Conservation (phyloP, 92 coral and sea anemone genomes). For the Galaxea fascicularis region DNA sequence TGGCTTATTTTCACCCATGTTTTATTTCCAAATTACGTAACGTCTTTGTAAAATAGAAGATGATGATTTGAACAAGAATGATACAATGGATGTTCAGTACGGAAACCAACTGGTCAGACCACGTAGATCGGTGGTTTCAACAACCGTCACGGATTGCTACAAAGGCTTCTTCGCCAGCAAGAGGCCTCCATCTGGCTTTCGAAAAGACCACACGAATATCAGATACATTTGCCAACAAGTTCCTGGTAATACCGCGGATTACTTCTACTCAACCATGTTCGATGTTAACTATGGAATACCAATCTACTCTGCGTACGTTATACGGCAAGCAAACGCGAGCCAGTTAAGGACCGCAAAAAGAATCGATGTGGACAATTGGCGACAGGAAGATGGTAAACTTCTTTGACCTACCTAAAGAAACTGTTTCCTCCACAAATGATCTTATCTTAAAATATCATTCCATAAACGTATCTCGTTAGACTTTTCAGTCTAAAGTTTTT, state of each 20-base stretch:
- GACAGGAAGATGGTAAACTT: background rate
- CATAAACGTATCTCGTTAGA: background rate
- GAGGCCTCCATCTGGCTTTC: conserved; percentile 17
- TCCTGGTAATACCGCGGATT: background rate
- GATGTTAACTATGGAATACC: conserved; percentile 15
- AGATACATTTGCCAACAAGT: conserved; percentile 28
- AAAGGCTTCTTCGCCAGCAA: background rate
- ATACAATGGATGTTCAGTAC: background rate
- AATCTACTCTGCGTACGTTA: conserved; percentile 29
- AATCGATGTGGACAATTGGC: background rate
- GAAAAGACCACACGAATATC: background rate
- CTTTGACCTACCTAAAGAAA: background rate
- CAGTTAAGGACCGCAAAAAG: background rate
- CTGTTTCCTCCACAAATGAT: background rate
- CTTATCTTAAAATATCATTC: background rate
- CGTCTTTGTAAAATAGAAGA: background rate
- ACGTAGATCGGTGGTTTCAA: conserved; percentile 13
- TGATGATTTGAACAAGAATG: conserved; percentile 5
- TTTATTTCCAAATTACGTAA: background rate
- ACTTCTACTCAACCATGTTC: conserved; percentile 18
- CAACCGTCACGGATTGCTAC: background rate
- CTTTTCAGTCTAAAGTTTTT: background rate
- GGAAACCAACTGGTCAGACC: conserved; percentile 17
- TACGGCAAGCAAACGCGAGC: background rate
- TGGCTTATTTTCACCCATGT: background rate